A percentile compares a stretch with the other conserved stretches of the same genome.
Evolutionary conservation across 2,888 invertebrate species (phyloP).

Genomic region (Dasypogon diadema): DNA sequence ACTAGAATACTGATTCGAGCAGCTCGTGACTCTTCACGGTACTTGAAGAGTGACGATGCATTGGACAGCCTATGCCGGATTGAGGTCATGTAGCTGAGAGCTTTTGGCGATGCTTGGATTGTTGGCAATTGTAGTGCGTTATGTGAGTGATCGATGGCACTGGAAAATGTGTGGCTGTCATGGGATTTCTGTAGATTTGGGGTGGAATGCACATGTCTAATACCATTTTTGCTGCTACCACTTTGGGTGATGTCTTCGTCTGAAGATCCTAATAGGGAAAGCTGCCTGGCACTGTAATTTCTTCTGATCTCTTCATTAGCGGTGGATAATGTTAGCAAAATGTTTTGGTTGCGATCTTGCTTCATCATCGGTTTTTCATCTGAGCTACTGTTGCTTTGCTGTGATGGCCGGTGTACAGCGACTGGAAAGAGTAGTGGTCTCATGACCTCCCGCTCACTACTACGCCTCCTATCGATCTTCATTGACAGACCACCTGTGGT

Average conservation of each 20-base stretch:
- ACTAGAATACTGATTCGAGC: slow-evolving; percentile 81
- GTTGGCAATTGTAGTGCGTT: slow-evolving; percentile 62
- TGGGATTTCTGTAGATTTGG: slow-evolving; percentile 65
- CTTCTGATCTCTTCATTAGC: slow-evolving; percentile 67
- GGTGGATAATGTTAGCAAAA: slow-evolving; percentile 65
- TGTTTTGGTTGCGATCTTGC: slow-evolving; percentile 63
- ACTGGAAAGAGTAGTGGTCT: slow-evolving; percentile 62
- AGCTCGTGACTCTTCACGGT: slow-evolving; percentile 89
- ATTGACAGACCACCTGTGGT: slow-evolving; percentile 63
- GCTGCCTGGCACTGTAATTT: slow-evolving; percentile 66
- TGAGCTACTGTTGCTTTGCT: not conserved
- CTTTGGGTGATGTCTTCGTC: slow-evolving; percentile 62
- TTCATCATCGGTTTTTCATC: slow-evolving; percentile 30
- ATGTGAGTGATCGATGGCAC: slow-evolving; percentile 50
- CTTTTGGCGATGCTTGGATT: slow-evolving; percentile 67
- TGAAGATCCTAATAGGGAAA: slow-evolving; percentile 65
- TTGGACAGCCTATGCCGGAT: slow-evolving; percentile 85
- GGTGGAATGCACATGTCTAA: slow-evolving; percentile 67
- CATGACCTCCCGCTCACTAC: slow-evolving; percentile 58
- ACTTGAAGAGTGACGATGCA: slow-evolving; percentile 85
- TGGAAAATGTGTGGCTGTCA: not conserved
- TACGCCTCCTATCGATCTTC: slow-evolving; percentile 63
- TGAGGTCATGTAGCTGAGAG: slow-evolving; percentile 74
- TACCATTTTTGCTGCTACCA: slow-evolving; percentile 58
- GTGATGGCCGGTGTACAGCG: slow-evolving; percentile 57